Base-by-base conservation (phyloP, 92 coral and sea anemone genomes). In the Phenganax stokvisi region DNA sequence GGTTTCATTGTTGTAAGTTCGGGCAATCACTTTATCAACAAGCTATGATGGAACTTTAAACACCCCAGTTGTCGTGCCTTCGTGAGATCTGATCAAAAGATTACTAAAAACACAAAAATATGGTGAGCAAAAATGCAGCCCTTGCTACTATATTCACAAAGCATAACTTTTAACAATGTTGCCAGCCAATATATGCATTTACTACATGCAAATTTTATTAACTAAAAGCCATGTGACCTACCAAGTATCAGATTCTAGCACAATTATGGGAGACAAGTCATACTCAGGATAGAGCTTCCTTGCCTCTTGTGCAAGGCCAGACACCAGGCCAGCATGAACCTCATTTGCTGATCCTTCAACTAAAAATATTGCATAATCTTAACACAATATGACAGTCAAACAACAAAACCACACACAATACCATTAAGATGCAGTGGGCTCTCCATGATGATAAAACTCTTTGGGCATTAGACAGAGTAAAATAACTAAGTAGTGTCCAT, bases 191-290 rank as follows among this genome's bases (percentile, higher is more conserved):
- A 37, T 37, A 0, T 37, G 47, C 47, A 37, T 37, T 37, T 37
- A 37, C 47, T 37, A 37, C 0, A 1, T 37, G 47, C 47, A 37
- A 37, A 37, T 37, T 37, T 37, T 37, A 37, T 37, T 5, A 37
- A 37, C 47, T 37, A 37, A 37, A 37, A 37, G 47, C 47, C 5
- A 37, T 37, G 20, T 11, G 9, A 75, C 92, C 61, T 75, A 93
- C 98, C 97, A 93, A 16, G 98, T 96, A 85, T 93, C 98, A 59
- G 98, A 93, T 72, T 93, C 98, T 60, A 93, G 80, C 76, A 96
- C 90, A 57, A 93, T 85, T 30, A 93, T 90, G 3, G 97, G 97
- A 15, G 91, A 87, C 15, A 88, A 80, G 57, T 88, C 92, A 57
- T 79, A 67, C 51, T 86, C 89, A 51, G 98, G 98, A 68, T 88